Conservation (phyloP, 2,113 vertebrate genomes). For the Andinoacara biseriatus region DNA sequence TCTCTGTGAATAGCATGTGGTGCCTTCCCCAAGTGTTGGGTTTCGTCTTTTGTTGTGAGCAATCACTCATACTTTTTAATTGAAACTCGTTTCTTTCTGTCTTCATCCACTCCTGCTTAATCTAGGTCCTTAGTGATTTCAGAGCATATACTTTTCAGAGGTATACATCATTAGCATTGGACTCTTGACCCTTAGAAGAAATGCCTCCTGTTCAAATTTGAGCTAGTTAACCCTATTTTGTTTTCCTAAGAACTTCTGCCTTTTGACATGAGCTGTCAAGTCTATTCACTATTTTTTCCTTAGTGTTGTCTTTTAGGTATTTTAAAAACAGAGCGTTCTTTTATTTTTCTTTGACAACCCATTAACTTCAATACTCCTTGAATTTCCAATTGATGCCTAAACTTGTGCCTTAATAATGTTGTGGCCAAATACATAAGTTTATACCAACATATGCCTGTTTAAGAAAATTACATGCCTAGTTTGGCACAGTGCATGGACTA, state of each 20-base stretch:
- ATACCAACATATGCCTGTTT: background rate
- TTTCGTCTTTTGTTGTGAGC: slow-evolving; percentile 75
- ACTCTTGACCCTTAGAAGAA: slow-evolving; percentile 60
- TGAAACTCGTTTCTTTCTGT: slow-evolving; percentile 56
- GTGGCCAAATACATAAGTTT: background rate
- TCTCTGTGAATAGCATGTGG: slow-evolving; percentile 74
- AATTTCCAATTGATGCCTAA: background rate
- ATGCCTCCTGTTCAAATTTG: slow-evolving; percentile 44
- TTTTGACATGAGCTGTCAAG: slow-evolving; percentile 12
- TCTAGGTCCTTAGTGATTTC: slow-evolving; percentile 60
- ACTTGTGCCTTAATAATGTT: background rate
- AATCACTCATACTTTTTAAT: slow-evolving; percentile 73
- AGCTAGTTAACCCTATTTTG: slow-evolving; percentile 47
- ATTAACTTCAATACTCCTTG: background rate
- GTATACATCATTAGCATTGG: slow-evolving; percentile 65
- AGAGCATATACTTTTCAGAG: slow-evolving; percentile 71
- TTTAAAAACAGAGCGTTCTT: background rate
- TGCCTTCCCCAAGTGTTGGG: slow-evolving; percentile 64
- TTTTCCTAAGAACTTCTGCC: slow-evolving; percentile 43
- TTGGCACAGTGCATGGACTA: background rate
- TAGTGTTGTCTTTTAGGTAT: background rate
- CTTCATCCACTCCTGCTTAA: slow-evolving; percentile 33
- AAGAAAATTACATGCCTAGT: background rate
- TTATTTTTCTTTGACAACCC: background rate
- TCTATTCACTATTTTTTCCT: slow-evolving; percentile 21